These are phyloP conservation scores for Menura novaehollandiae DNA, from an alignment of 2,113 vertebrate genomes.

Conservation along the genomic window DNA sequence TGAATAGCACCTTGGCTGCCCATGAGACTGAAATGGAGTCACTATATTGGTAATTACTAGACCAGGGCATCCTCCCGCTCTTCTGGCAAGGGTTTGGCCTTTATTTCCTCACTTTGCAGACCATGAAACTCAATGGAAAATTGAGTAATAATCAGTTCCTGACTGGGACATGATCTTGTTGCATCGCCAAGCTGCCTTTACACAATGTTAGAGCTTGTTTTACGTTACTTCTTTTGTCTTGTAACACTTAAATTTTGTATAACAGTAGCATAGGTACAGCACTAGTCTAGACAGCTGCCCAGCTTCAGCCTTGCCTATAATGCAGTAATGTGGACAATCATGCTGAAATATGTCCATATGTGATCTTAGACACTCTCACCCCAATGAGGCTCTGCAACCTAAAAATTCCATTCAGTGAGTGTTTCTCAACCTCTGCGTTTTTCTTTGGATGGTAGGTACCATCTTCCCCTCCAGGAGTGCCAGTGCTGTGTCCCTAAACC, in stretches of 20 bases:
- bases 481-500: accelerated
- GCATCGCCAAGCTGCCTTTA: neutral
- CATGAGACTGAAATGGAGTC: neutral
- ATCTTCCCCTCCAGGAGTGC: neutral
- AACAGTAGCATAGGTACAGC: neutral
- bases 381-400: neutral
- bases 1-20: neutral
- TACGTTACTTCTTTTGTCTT: neutral
- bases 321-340: neutral
- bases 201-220: neutral
- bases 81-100: neutral
- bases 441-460: neutral
- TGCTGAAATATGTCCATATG: neutral
- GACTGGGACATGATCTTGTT: neutral
- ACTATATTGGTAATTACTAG: neutral
- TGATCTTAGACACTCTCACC: neutral
- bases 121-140: neutral
- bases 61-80: neutral
- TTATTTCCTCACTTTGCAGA: neutral
- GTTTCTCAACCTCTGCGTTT: neutral
- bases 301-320: neutral
- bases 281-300: neutral
- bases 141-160: neutral
- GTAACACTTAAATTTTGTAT: neutral
- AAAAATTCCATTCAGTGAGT: neutral